phyloP scores from a whole-genome alignment of 2,797 vertebrate species.

The Diplodus sargus region DNA sequence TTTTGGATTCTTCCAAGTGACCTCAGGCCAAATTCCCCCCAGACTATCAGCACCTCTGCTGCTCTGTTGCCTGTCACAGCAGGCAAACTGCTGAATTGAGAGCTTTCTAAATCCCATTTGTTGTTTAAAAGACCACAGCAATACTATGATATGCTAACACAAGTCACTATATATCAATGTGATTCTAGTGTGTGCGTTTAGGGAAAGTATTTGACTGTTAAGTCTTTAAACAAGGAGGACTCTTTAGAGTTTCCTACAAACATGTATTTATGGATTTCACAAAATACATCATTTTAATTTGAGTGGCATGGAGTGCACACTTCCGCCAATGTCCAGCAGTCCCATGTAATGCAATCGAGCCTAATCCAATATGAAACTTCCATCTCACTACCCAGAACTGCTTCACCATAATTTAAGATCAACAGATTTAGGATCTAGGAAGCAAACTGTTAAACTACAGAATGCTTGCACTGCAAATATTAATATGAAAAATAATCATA shows the following conservation, averaged over 20 bases:
- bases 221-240: slow-evolving; percentile 14
- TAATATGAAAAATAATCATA: background rate
- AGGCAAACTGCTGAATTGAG: slow-evolving; percentile 11
- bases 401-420: too few species aligned
- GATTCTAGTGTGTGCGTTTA: background rate
- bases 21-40: slow-evolving; percentile 55
- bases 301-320: too few species aligned
- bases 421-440: too few species aligned
- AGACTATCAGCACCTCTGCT: slow-evolving; percentile 43
- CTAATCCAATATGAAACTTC: too few species aligned
- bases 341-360: too few species aligned
- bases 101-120: slow-evolving; percentile 24
- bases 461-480: background rate
- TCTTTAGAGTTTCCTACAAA: background rate
- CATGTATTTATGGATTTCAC: too few species aligned
- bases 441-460: background rate
- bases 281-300: too few species aligned
- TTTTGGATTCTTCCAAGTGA: slow-evolving; percentile 55
- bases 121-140: slow-evolving; percentile 30
- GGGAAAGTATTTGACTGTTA: background rate
- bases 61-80: slow-evolving; percentile 44
- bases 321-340: too few species aligned
- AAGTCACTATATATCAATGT: background rate
- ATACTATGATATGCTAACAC: background rate
- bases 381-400: too few species aligned